Conservation (phyloP, 2,888 invertebrate species). For the Ormyrus rosae region DNA sequence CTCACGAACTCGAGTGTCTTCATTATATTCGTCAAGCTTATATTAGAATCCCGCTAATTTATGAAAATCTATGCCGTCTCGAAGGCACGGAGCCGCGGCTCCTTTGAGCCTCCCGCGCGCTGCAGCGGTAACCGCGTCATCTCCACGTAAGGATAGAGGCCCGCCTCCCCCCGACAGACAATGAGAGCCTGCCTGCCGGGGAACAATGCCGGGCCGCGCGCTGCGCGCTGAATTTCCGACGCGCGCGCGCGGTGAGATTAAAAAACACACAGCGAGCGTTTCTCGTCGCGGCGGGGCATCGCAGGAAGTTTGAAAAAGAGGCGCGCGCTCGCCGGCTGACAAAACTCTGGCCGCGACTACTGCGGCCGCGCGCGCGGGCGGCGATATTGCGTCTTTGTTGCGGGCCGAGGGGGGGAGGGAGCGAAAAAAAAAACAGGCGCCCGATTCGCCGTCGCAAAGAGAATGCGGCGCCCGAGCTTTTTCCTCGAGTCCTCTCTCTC, state of each 20-base stretch:
- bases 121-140: neutral
- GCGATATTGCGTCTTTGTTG: no score
- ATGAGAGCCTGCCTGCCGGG: neutral
- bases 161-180: conserved; percentile 17
- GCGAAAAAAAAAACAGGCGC: neutral
- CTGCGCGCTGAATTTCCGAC: conserved; percentile 28
- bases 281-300: neutral
- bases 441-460: no score
- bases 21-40: conserved; percentile 3
- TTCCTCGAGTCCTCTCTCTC: no score
- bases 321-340: conserved; percentile 30
- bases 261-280: neutral
- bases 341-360: conserved; percentile 44
- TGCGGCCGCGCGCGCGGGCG: neutral
- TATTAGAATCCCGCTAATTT: conserved; percentile 9
- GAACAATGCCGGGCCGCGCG: conserved; percentile 30
- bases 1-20: neutral
- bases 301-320: conserved; percentile 8
- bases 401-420: neutral
- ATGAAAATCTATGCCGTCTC: conserved; percentile 26
- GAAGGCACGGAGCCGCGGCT: neutral
- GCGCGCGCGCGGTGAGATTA: conserved; percentile 1
- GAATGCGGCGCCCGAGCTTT: no score
- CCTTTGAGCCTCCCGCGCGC: neutral
- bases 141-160: no score